These are phyloP conservation scores for Plutomurus gul DNA, from an alignment of 1,140 invertebrate species.

Conservation along the genomic window DNA sequence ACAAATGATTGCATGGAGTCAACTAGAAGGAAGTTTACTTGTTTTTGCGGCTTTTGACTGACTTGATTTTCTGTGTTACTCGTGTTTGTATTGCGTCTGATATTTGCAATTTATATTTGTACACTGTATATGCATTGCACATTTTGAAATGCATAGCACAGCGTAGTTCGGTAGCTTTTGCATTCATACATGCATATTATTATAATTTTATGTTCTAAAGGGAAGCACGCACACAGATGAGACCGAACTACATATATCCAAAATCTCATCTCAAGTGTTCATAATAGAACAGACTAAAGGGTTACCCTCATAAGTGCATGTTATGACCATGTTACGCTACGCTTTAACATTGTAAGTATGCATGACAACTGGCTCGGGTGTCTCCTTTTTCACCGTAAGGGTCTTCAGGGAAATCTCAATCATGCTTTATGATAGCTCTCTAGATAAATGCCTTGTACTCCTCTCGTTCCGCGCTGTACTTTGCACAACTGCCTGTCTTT, in stretches of 20 bases:
- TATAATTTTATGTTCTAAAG: slow-evolving; percentile 20
- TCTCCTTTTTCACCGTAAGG: slow-evolving; percentile 19
- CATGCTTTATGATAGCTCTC: not conserved
- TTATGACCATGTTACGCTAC: not conserved
- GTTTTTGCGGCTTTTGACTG: not conserved
- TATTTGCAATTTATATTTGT: not conserved
- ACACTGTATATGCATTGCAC: not conserved
- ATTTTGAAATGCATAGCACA: slow-evolving; percentile 10
- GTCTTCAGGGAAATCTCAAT: slow-evolving; percentile 5
- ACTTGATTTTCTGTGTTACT: not conserved
- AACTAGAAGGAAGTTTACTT: not conserved
- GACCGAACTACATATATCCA: not conserved
- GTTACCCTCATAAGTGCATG: not conserved
- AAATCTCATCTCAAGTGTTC: slow-evolving; percentile 27
- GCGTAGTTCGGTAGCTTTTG: not conserved
- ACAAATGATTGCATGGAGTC: slow-evolving; percentile 1
- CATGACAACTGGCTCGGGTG: slow-evolving; percentile 4
- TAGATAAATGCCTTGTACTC: not conserved
- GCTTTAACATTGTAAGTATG: not conserved
- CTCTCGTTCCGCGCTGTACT: not conserved
- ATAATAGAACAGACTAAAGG: slow-evolving; percentile 5
- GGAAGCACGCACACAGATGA: slow-evolving; percentile 3
- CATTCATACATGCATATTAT: slow-evolving; percentile 21
- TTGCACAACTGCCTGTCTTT: not conserved
- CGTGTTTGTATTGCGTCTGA: not conserved